Evolutionary conservation across 2,797 vertebrate species (phyloP).

Genomic region (Myotis daubentonii): DNA sequence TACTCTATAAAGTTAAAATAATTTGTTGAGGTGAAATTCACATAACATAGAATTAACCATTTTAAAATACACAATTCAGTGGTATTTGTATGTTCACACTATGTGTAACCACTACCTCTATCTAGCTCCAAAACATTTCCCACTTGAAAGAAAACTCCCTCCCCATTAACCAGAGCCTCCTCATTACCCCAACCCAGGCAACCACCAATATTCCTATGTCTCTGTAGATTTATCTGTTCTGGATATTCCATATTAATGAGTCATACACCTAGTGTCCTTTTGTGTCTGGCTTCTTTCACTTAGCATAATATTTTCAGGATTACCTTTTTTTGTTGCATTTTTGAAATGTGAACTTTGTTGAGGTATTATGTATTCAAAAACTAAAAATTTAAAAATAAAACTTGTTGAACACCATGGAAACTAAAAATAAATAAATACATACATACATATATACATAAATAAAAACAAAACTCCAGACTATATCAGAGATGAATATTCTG

Average conservation of each 20-base stretch:
- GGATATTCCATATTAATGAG: not conserved
- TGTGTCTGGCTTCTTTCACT: not conserved
- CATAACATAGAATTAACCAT: not conserved
- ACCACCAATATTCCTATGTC: not conserved
- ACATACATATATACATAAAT: not conserved
- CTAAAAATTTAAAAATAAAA: not conserved
- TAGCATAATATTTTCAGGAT: not conserved
- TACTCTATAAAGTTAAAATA: not conserved
- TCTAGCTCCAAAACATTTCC: not conserved
- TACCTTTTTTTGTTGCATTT: not conserved
- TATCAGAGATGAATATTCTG: constrained; percentile 25
- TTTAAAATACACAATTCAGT: not conserved
- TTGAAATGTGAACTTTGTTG: constrained; percentile 10
- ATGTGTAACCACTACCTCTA: not conserved
- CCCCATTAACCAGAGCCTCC: not conserved
- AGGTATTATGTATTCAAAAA: not conserved
- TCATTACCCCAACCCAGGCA: too few relatives aligned
- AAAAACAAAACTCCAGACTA: not conserved
- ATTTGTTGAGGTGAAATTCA: not conserved
- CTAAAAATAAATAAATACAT: not conserved
- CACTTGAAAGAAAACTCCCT: not conserved
- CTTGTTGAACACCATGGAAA: not conserved
- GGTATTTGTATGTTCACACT: not conserved
- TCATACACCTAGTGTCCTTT: not conserved
- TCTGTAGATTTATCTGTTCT: not conserved